Percentiles rank a stretch among this genome's conserved stretches.
Evolutionary conservation across 2,797 vertebrate species (phyloP).

Genomic region (Cirrhinus molitorella): DNA sequence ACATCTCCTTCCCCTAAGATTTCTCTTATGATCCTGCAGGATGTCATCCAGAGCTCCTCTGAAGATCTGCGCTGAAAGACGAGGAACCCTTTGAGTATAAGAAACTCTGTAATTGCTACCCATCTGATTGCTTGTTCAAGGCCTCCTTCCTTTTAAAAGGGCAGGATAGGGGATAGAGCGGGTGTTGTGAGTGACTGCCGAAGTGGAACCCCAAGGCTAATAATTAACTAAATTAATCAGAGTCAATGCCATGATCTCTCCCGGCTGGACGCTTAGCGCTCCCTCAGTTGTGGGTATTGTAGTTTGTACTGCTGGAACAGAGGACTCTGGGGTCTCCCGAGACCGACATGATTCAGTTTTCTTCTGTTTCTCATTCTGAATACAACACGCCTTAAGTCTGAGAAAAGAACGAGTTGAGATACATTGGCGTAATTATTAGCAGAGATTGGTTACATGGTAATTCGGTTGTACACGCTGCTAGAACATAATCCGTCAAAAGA

Average conservation of each 20-base stretch:
- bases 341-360: conserved; percentile 14
- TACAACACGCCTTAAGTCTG: neutral
- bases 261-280: conserved; percentile 71
- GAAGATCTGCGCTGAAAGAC: conserved; percentile 27
- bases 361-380: conserved; percentile 15
- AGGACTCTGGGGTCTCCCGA: conserved; percentile 60
- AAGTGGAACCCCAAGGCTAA: conserved; percentile 74
- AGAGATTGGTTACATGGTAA: conserved; percentile 2
- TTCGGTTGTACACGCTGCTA: neutral
- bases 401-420: conserved; percentile 7
- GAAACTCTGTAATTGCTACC: conserved; percentile 78
- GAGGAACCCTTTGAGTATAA: conserved; percentile 65
- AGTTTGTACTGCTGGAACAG: conserved; percentile 67
- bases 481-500: conserved; percentile 23
- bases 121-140: conserved; percentile 66
- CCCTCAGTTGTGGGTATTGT: conserved; percentile 64
- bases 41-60: conserved; percentile 53
- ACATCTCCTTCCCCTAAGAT: conserved; percentile 24
- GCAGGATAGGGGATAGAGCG: conserved; percentile 55
- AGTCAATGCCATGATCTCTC: conserved; percentile 73
- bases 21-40: conserved; percentile 21
- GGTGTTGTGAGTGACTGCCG: conserved; percentile 56
- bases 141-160: conserved; percentile 58
- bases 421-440: conserved; percentile 35
- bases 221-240: conserved; percentile 83